Evolutionary conservation across 2,113 vertebrate species (phyloP), one percentile per base, ranked within the genome.

Genomic region (Orycteropus afer): DNA sequence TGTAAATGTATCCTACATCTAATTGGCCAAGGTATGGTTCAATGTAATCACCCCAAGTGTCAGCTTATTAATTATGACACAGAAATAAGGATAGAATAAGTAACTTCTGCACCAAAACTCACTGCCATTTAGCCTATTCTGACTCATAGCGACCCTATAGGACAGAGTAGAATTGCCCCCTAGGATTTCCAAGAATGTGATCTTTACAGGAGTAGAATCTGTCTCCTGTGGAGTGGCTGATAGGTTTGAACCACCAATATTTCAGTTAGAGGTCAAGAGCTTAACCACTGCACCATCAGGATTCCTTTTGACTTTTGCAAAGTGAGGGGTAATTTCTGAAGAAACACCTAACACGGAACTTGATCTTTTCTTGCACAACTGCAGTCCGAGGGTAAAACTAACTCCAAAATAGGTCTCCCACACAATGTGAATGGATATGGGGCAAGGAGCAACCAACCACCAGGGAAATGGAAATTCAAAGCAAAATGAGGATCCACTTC

Each of bases 301-400:
- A 34, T 34, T n/a, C 34, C 67, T 69, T 37, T 69, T 51, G 29
- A 74, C 8, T 59, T 86, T 32, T 76, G 73, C 73, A 76, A 5
- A 47, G 73, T 15, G 27, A 76, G 42, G 73, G 25, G 27, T 71
- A 59, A 77, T 53, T 87, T 71, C 51, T 27, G n/a, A 96, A 93
- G 51, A 78, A 80, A 83, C 8, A 40, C 12, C 34, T 37, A 81
- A 47, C 29, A 57, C 14, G 14, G 40, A 82, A 37, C 40, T 73
- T 86, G 23, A 47, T 83, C 47, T 95, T 82, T 78, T 86, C 86
- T 83, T 87, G 40, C 18, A 95, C 84, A 90, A 78, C 34, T n/a
- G 0, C 42, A 91, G 25, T 47, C 45, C 27, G 2, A 17, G 55
- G 61, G 45, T n/a, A 57, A 42, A 49, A 29, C 29, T 71, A 29